These are phyloP conservation scores for Heterotis niloticus DNA, from an alignment of 2,113 vertebrate species.

Conservation along the genomic window DNA sequence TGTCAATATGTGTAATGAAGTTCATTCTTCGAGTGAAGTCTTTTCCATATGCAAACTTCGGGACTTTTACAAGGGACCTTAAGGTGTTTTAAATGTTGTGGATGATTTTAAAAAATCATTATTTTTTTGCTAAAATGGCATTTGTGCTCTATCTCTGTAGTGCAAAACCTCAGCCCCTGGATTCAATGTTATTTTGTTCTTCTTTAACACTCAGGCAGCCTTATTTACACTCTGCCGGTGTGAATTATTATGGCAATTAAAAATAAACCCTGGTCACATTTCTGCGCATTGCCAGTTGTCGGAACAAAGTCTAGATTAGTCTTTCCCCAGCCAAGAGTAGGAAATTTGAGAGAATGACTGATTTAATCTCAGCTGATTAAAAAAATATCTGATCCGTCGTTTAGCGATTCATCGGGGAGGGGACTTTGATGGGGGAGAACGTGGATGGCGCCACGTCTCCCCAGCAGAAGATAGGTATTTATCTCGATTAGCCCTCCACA, in stretches of 20 bases:
- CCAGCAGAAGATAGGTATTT: conserved; percentile 18
- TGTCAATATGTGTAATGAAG: not conserved
- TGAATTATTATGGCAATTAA: conserved; percentile 15
- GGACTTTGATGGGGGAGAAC: conserved; percentile 9
- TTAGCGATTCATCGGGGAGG: conserved; percentile 16
- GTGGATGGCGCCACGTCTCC: not conserved
- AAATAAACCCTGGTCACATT: conserved; percentile 3
- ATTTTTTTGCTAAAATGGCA: not conserved
- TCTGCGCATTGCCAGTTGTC: not conserved
- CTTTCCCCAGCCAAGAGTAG: conserved; percentile 21
- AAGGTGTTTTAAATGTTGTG: not conserved
- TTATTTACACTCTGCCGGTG: not conserved
- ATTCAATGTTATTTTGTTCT: not conserved
- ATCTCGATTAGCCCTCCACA: conserved; percentile 17
- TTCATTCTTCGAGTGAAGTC: not conserved
- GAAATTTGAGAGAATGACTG: conserved; percentile 27
- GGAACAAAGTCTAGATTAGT: conserved; percentile 15
- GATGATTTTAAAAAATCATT: not conserved
- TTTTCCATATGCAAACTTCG: not conserved
- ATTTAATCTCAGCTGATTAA: conserved; percentile 27
- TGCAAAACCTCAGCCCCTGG: not conserved
- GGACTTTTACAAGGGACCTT: not conserved
- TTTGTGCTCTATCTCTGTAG: not conserved
- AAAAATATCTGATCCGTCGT: conserved; percentile 24
- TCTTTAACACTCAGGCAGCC: not conserved